Conservation (phyloP, 2,113 vertebrate species). For the Caloenas nicobarica region DNA sequence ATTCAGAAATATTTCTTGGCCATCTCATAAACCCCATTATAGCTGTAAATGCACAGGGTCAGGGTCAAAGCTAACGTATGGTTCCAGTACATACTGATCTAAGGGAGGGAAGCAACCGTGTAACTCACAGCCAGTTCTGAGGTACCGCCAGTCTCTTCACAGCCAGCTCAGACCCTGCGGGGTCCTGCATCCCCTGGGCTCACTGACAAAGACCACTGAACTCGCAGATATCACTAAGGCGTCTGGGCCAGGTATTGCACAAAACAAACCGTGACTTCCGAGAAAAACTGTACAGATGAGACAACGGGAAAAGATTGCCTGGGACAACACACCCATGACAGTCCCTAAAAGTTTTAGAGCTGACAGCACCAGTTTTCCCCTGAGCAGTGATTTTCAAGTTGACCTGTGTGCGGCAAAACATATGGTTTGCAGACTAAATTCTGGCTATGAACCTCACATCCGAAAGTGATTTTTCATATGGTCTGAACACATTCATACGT, state of each 20-base stretch:
- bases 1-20: background rate
- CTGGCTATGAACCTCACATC: background rate
- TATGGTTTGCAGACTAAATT: background rate
- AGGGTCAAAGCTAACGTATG: background rate
- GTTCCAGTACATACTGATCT: background rate
- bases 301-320: background rate
- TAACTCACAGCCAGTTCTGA: background rate
- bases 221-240: background rate
- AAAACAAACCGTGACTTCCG: background rate
- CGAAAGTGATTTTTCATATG: accelerated
- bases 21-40: background rate
- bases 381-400: background rate
- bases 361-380: background rate
- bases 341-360: background rate
- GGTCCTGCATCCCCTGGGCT: background rate
- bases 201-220: background rate
- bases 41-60: background rate
- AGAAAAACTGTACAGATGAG: background rate
- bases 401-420: background rate
- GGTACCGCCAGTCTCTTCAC: background rate
- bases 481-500: background rate
- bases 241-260: background rate
- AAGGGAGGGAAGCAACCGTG: background rate
- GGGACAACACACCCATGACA: background rate
- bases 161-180: background rate